A percentile compares a stretch with the other conserved stretches of the same genome.
phyloP scores from a whole-genome alignment of 2,113 vertebrate species.

The Phoenicopterus ruber region DNA sequence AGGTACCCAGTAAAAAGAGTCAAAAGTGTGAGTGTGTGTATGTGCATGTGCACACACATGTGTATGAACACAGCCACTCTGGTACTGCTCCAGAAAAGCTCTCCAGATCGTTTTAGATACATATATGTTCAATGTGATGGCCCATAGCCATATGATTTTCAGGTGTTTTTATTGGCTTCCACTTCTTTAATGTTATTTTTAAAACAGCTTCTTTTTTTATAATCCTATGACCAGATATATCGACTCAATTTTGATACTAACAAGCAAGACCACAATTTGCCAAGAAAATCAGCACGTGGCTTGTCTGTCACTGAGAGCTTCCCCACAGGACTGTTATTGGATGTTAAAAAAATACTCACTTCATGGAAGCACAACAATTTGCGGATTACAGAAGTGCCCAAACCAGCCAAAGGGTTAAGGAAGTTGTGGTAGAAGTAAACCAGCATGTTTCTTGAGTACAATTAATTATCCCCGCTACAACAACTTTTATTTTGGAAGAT shows the following conservation, averaged over 20 bases:
- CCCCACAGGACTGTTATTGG: background rate
- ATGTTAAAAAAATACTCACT: background rate
- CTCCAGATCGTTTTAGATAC: background rate
- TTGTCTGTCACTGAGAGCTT: background rate
- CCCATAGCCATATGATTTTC: background rate
- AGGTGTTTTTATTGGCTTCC: background rate
- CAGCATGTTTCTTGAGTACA: background rate
- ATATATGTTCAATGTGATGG: background rate
- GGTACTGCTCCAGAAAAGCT: background rate
- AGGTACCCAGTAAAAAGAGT: background rate
- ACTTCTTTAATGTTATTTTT: background rate
- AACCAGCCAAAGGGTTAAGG: background rate
- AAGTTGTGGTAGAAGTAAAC: background rate
- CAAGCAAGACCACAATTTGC: background rate
- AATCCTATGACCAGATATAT: background rate
- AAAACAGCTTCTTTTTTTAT: background rate
- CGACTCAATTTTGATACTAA: background rate
- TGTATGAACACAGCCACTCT: background rate
- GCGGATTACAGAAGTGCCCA: background rate
- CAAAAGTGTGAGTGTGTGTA: background rate
- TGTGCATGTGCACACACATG: background rate
- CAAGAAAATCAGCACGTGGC: background rate
- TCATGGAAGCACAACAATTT: background rate
- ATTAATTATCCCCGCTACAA: background rate
- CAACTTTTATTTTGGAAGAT: background rate